These are phyloP conservation scores for Proterorhinus semilunaris DNA, from an alignment of 2,113 vertebrate species.

Conservation along the genomic window DNA sequence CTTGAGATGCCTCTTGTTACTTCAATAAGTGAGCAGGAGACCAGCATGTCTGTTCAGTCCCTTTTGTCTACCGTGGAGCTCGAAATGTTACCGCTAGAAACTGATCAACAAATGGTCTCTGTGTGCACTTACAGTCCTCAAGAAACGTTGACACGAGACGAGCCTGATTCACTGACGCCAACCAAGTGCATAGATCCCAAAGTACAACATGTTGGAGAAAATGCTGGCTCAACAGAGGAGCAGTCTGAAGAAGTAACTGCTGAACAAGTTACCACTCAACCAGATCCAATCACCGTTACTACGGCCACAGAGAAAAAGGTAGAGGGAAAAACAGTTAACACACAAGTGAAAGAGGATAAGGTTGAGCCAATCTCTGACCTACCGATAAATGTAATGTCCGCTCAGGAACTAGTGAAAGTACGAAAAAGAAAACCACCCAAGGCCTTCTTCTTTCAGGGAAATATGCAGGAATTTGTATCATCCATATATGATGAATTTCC, in stretches of 20 bases:
- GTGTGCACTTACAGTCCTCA: conserved; percentile 25
- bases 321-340: neutral
- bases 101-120: conserved; percentile 33
- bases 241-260: conserved; percentile 5
- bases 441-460: conserved; percentile 55
- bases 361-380: conserved; percentile 37
- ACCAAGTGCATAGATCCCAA: conserved; percentile 17
- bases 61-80: conserved; percentile 39
- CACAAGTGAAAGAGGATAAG: conserved; percentile 25
- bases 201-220: conserved; percentile 8
- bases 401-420: conserved; percentile 71
- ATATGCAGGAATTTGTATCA: conserved; percentile 53
- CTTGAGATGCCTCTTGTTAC: conserved; percentile 27
- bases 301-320: conserved; percentile 6
- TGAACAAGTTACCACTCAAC: conserved; percentile 22
- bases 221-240: conserved; percentile 11
- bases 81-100: conserved; percentile 39
- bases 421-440: conserved; percentile 65
- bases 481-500: conserved; percentile 50
- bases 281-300: neutral
- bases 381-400: conserved; percentile 64
- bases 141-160: conserved; percentile 28
- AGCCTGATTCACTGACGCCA: conserved; percentile 21
- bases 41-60: conserved; percentile 14
- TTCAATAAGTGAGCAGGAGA: conserved; percentile 21